phyloP scores from a whole-genome alignment of 2,797 vertebrate species.

The Macroramphosus scolopax region DNA sequence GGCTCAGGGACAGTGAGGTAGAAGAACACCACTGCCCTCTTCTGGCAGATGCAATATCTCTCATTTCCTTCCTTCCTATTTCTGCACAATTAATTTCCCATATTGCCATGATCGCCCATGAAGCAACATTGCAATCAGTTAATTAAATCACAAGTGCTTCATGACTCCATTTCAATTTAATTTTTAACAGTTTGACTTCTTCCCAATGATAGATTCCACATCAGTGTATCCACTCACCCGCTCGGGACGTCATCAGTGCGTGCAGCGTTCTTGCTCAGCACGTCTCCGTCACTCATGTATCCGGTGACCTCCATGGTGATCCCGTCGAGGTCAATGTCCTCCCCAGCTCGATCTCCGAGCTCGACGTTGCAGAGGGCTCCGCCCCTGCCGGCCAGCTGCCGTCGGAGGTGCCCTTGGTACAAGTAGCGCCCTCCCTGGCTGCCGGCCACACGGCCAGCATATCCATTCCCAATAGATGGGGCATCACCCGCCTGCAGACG shows the following conservation, averaged over 20 bases:
- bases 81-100: not conserved
- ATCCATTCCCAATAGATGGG: slow-evolving; percentile 83
- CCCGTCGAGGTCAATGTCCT: slow-evolving; percentile 82
- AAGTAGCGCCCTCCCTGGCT: slow-evolving; percentile 83
- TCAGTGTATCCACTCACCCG: slow-evolving; percentile 78
- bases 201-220: too few species aligned
- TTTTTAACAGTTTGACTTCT: too few species aligned
- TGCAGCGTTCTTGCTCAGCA: slow-evolving; percentile 89
- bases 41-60: slow-evolving; percentile 26
- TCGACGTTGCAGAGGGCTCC: slow-evolving; percentile 63
- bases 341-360: slow-evolving; percentile 76
- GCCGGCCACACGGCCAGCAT: slow-evolving; percentile 67
- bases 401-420: slow-evolving; percentile 84
- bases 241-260: slow-evolving; percentile 89
- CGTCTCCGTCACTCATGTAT: slow-evolving; percentile 96
- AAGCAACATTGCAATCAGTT: too few species aligned
- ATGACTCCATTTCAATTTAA: too few species aligned
- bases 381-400: slow-evolving; percentile 83
- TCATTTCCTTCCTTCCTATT: not conserved
- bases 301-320: slow-evolving; percentile 87
- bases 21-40: slow-evolving; percentile 56
- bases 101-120: too few species aligned
- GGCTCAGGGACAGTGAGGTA: not conserved
- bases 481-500: slow-evolving; percentile 93
- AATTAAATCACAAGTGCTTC: too few species aligned